A percentile compares a stretch with the other conserved stretches of the same genome.
phyloP scores from a whole-genome alignment of 1,140 invertebrate genomes.

The Drosophila leontia region DNA sequence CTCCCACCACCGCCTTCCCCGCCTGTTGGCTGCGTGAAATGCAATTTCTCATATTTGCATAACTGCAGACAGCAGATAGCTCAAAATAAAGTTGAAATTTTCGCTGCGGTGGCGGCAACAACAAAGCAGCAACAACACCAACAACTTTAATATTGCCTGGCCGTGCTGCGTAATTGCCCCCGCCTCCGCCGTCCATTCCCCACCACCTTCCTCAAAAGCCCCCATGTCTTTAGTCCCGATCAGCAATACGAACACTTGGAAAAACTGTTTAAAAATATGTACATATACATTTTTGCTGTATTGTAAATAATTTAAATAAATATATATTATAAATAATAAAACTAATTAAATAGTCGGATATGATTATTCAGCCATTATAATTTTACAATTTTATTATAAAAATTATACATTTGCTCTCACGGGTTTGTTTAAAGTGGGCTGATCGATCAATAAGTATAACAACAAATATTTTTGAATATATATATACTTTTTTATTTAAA shows the following conservation, averaged over 20 bases:
- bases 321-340: too few relatives aligned
- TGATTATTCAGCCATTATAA: too few relatives aligned
- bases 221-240: conserved; percentile 33
- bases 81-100: conserved; percentile 82
- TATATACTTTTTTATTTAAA: not conserved
- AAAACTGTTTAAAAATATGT: not conserved
- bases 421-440: too few relatives aligned
- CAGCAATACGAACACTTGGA: conserved; percentile 22
- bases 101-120: conserved; percentile 59
- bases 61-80: conserved; percentile 82
- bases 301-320: too few relatives aligned
- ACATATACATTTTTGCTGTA: too few relatives aligned
- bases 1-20: not conserved
- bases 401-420: too few relatives aligned
- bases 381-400: too few relatives aligned
- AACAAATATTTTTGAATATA: not conserved
- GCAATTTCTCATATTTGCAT: conserved; percentile 83
- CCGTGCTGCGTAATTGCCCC: conserved; percentile 72
- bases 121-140: conserved; percentile 53
- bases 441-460: not conserved
- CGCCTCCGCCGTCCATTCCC: conserved; percentile 1
- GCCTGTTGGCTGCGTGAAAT: conserved; percentile 70
- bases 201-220: conserved; percentile 1
- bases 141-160: conserved; percentile 77
- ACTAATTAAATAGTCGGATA: too few relatives aligned